These are phyloP conservation scores for Hydrophis major DNA, from an alignment of 2,797 vertebrate genomes.

Conservation along the genomic window DNA sequence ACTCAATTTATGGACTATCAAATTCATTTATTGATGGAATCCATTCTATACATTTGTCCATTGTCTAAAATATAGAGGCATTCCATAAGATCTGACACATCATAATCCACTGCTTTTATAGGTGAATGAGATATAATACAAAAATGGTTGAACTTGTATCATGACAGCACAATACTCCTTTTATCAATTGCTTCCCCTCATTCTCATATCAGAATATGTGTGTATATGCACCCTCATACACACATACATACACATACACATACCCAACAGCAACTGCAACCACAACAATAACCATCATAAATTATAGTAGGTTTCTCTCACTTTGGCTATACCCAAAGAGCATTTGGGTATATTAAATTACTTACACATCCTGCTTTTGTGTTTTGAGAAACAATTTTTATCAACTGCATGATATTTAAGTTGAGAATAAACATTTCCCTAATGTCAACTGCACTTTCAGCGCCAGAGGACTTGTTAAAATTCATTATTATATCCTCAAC, in stretches of 20 bases:
- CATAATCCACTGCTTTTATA: neutral
- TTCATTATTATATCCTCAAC: neutral
- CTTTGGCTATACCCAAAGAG: neutral
- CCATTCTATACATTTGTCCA: too few species aligned
- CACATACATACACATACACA: neutral
- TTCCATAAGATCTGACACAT: neutral
- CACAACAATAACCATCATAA: neutral
- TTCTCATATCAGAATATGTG: neutral
- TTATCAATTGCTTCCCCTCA: neutral
- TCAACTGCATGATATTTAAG: neutral
- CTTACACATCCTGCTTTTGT: neutral
- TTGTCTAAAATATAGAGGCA: neutral
- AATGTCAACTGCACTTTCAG: neutral
- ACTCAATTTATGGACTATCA: too few species aligned
- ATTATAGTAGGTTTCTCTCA: neutral
- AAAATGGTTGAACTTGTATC: neutral
- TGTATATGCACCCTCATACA: neutral
- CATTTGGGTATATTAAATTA: neutral
- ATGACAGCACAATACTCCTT: neutral
- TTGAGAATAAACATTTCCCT: neutral
- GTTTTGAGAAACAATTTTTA: neutral
- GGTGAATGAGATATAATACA: neutral
- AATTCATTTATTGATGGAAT: too few species aligned
- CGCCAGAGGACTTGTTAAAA: neutral
- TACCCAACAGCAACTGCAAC: neutral